phyloP scores from a whole-genome alignment of 1,140 invertebrate species.

The Chelonus insularis region DNA sequence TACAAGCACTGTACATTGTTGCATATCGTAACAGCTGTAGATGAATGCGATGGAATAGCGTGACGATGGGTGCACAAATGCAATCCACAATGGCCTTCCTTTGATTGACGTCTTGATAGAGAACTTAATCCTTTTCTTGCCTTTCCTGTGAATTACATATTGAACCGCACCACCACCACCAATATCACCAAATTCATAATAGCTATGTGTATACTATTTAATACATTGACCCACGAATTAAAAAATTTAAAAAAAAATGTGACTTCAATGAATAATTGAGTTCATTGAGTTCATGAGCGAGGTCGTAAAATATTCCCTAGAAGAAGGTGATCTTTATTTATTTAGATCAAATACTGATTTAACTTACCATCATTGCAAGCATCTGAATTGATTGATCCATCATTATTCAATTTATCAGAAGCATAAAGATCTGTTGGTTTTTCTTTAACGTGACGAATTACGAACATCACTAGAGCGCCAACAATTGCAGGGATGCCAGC shows the following conservation, averaged over 20 bases:
- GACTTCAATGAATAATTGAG: no score
- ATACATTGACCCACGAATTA: background rate
- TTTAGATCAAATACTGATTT: background rate
- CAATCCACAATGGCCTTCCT: no score
- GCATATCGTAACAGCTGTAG: no score
- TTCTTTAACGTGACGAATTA: slow-evolving; percentile 66
- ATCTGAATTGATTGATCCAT: slow-evolving; percentile 2
- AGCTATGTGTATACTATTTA: background rate
- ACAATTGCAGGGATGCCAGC: slow-evolving; percentile 84
- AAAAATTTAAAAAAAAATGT: no score
- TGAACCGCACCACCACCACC: slow-evolving; percentile 21
- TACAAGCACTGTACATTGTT: slow-evolving; percentile 7
- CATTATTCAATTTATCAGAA: slow-evolving; percentile 1
- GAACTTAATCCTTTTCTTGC: slow-evolving; percentile 1
- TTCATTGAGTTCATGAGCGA: no score
- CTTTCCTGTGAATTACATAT: slow-evolving; percentile 24
- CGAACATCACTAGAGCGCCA: slow-evolving; percentile 76
- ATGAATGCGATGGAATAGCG: no score
- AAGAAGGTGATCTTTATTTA: no score
- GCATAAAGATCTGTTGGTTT: slow-evolving; percentile 31
- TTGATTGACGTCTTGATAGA: background rate
- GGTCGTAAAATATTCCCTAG: no score
- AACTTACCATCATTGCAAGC: slow-evolving; percentile 26
- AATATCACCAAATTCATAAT: background rate
- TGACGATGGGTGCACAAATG: no score